Evolutionary conservation across 2,888 invertebrate genomes (phyloP).

Genomic region (Leucophenga maculata): DNA sequence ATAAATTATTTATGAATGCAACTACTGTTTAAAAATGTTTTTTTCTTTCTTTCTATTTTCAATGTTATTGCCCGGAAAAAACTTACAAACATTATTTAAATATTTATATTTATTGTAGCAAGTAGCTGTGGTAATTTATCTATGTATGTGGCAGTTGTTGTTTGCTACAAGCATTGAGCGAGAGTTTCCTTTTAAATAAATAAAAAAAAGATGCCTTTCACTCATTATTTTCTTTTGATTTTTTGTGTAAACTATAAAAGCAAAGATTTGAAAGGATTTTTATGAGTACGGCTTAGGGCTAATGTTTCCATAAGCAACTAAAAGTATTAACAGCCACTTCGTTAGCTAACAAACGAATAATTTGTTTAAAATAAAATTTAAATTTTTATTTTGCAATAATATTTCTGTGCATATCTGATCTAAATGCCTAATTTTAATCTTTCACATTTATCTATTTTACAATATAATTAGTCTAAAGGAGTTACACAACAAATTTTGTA

Average conservation of each 20-base stretch:
- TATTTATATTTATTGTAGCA: constrained; percentile 14
- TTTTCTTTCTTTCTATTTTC: neutral
- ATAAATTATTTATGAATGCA: constrained; percentile 1
- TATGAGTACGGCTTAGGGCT: too few species aligned
- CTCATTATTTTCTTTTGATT: constrained; percentile 20
- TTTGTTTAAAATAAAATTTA: too few species aligned
- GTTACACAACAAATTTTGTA: too few species aligned
- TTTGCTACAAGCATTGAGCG: neutral
- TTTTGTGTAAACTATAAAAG: constrained; percentile 30
- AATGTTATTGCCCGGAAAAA: too few species aligned
- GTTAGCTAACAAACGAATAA: too few species aligned
- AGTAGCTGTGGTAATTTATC: constrained; percentile 10
- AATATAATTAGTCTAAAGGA: too few species aligned
- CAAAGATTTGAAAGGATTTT: constrained; percentile 1
- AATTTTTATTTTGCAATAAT: too few species aligned
- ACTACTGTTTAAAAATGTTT: constrained; percentile 1
- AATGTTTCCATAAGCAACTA: too few species aligned
- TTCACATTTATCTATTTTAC: too few species aligned
- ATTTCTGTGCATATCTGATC: too few species aligned
- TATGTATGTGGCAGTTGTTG: neutral
- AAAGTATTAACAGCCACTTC: too few species aligned
- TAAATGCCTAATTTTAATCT: too few species aligned
- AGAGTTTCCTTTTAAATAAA: neutral
- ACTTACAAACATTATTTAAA: constrained; percentile 22
- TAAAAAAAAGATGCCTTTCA: neutral